Evolutionary conservation across 2,888 invertebrate species (phyloP).

Genomic region (Prenolepis imparis): DNA sequence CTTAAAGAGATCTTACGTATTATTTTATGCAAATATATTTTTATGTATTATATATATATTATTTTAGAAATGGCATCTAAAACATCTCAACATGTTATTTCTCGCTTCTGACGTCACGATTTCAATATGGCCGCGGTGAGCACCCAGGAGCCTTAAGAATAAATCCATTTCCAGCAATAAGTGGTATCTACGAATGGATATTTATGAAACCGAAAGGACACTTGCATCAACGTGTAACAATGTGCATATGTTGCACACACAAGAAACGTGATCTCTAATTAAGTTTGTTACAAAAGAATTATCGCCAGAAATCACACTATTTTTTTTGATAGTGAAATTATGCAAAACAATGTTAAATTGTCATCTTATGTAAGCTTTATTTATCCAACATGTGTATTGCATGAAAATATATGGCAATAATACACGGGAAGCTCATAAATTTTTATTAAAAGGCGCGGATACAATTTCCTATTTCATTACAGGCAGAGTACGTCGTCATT

Average conservation of each 20-base stretch:
- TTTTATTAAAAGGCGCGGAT: constrained; percentile 13
- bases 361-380: not conserved
- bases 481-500: constrained; percentile 2
- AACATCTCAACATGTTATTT: too few relatives aligned
- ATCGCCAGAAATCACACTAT: not conserved
- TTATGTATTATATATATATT: too few relatives aligned
- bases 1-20: too few relatives aligned
- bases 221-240: not conserved
- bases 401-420: not conserved
- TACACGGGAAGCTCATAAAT: not conserved
- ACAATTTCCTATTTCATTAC: constrained; percentile 43
- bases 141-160: too few relatives aligned
- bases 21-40: too few relatives aligned
- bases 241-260: not conserved
- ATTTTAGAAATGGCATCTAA: too few relatives aligned
- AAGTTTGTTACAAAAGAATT: not conserved
- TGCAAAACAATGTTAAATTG: constrained; percentile 4
- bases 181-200: not conserved
- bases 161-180: constrained; percentile 41
- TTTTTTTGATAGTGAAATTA: constrained; percentile 1
- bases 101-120: too few relatives aligned
- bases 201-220: not conserved
- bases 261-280: not conserved
- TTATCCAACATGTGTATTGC: not conserved
- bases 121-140: too few relatives aligned